A percentile compares a stretch with the other conserved stretches of the same genome.
Evolutionary conservation across 1,140 invertebrate species (phyloP).

Genomic region (Patella vulgata): DNA sequence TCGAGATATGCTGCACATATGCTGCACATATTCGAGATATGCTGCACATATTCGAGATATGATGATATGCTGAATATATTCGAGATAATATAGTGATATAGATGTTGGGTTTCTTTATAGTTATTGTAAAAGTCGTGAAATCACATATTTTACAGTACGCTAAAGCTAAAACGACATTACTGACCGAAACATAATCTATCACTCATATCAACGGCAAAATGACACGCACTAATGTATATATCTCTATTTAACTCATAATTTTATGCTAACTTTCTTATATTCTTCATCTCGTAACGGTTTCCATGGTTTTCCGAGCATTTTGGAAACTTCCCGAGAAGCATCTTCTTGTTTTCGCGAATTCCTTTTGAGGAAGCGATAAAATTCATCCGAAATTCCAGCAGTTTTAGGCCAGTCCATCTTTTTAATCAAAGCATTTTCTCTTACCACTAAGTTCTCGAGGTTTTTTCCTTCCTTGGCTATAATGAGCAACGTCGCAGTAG

Average conservation of each 20-base stretch:
- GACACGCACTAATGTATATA: too few relatives aligned
- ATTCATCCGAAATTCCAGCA: conserved; percentile 76
- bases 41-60: too few relatives aligned
- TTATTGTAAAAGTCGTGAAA: too few relatives aligned
- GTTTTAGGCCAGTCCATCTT: conserved; percentile 63
- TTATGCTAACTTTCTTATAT: conserved; percentile 20
- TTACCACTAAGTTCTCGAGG: conserved; percentile 75
- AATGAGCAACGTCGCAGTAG: conserved; percentile 81
- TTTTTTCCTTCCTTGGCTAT: conserved; percentile 73
- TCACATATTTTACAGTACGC: too few relatives aligned
- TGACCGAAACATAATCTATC: too few relatives aligned
- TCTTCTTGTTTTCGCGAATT: conserved; percentile 73
- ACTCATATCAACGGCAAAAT: too few relatives aligned
- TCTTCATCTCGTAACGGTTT: conserved; percentile 74
- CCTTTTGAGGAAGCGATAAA: conserved; percentile 73
- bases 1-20: too few relatives aligned
- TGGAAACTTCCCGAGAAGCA: conserved; percentile 77
- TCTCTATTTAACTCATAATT: neutral
- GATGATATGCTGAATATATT: too few relatives aligned
- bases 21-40: too few relatives aligned
- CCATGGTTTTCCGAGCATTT: conserved; percentile 77
- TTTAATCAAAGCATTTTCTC: conserved; percentile 74
- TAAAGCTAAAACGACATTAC: too few relatives aligned
- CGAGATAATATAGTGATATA: too few relatives aligned
- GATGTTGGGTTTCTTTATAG: too few relatives aligned